Evolutionary conservation across 2,113 vertebrate genomes (phyloP).

Genomic region (Sebastes fasciatus): DNA sequence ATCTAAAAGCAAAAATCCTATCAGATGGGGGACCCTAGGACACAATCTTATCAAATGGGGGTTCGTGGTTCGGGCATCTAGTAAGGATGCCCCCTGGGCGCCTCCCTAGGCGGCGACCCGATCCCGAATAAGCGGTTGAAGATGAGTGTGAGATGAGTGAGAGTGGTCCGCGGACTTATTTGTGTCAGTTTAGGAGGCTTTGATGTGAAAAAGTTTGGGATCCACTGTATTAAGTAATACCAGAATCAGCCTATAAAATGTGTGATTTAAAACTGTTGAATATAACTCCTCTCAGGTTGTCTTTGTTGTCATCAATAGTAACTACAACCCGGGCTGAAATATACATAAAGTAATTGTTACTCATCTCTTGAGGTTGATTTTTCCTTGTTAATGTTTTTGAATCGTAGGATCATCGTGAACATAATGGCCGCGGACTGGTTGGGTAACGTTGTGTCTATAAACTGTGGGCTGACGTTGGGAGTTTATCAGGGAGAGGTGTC

Average conservation of each 20-base stretch:
- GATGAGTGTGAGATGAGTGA: too few species aligned
- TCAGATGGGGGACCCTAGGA: too few species aligned
- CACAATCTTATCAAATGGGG: too few species aligned
- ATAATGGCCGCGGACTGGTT: constrained; percentile 90
- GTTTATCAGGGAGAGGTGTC: constrained; percentile 91
- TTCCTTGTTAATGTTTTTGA: background rate
- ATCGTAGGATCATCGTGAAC: constrained; percentile 9
- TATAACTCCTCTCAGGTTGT: background rate
- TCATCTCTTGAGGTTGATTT: background rate
- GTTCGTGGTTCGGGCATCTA: too few species aligned
- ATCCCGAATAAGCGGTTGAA: too few species aligned
- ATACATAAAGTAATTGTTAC: background rate
- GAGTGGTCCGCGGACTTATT: too few species aligned
- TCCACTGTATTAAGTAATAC: background rate
- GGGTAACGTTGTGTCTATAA: constrained; percentile 91
- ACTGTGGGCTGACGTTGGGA: constrained; percentile 89
- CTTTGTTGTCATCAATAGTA: background rate
- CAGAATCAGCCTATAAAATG: background rate
- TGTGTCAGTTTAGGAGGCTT: too few species aligned
- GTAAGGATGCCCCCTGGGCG: too few species aligned
- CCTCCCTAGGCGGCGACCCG: too few species aligned
- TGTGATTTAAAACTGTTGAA: background rate
- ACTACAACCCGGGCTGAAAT: background rate
- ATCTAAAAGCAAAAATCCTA: too few species aligned
- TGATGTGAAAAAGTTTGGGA: too few species aligned